phyloP scores from a whole-genome alignment of 2,888 invertebrate species.

The Hemistola chrysoprasaria region DNA sequence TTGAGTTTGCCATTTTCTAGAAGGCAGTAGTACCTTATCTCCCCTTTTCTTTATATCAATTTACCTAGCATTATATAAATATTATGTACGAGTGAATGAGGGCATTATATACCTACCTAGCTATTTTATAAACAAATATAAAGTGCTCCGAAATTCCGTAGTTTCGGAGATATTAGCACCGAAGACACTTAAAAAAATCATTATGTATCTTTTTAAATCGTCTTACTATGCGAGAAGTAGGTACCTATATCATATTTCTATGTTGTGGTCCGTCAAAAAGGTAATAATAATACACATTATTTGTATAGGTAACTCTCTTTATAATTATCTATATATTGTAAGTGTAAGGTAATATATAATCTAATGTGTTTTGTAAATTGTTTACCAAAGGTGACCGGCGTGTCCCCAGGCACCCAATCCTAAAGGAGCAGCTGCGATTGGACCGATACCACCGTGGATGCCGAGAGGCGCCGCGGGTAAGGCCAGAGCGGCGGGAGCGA shows the following conservation, averaged over 20 bases:
- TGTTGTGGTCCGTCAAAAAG: constrained; percentile 21
- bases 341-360: constrained; percentile 36
- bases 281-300: constrained; percentile 26
- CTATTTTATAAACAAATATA: too few relatives aligned
- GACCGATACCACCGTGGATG: constrained; percentile 26
- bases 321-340: constrained; percentile 57
- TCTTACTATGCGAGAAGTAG: too few relatives aligned
- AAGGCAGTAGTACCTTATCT: too few relatives aligned
- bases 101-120: too few relatives aligned
- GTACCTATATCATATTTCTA: neutral
- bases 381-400: constrained; percentile 50
- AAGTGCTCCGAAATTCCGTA: too few relatives aligned
- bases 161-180: too few relatives aligned
- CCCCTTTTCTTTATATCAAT: too few relatives aligned
- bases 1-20: too few relatives aligned
- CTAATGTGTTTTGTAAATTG: constrained; percentile 35
- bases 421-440: constrained; percentile 36
- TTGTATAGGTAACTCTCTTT: constrained; percentile 70
- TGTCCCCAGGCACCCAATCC: constrained; percentile 40
- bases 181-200: too few relatives aligned
- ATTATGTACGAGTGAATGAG: too few relatives aligned
- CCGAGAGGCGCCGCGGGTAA: constrained; percentile 40
- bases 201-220: too few relatives aligned
- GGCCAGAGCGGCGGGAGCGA: constrained; percentile 40
- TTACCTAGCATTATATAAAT: too few relatives aligned